Evolutionary conservation across 92 coral and sea anemone genomes (phyloP), one percentile per base, ranked within the genome.

Genomic region (Palythoa grandiflora): DNA sequence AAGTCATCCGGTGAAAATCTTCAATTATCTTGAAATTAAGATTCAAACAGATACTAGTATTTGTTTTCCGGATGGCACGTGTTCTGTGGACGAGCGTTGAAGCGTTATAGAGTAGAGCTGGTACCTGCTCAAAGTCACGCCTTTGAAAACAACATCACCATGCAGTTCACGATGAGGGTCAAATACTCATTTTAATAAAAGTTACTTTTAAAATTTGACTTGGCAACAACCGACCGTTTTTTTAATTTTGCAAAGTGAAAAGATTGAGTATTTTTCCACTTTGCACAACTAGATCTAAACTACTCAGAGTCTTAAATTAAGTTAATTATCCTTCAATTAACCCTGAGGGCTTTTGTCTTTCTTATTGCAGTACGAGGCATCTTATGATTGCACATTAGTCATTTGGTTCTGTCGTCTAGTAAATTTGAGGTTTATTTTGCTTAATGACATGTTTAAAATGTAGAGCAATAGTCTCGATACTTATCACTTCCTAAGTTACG

Each of bases 71-170:
- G 40, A 20, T 53, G 59, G 38, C 73, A 79, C 84, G 72, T 38
- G 70, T 21, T 57, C 66, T 38, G 73, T 61, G 3, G 37, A 50
- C 21, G 54, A 65, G 86, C 86, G 75, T n/a, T 40, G 86, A 48
- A 81, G 86, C 86, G 86, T 65, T 65, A 20, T 4, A 3, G 60
- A 19, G 15, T 20, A 1, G 59, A 9, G 11, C 86, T 19, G 86
- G 86, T 81, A 81, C 86, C 86, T 50, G 86, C 47, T 6, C 36
- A 12, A 61, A 47, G 75, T 81, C 63, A 65, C 75, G 73, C 86
- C 19, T 61, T 54, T 50, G 54, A 40, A 68, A 81, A 66, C 59
- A 65, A 80, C 38, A 47, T 13, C 59, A 75, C 75, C 19, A 28
- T 28, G 28, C 28, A 71, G 75, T 68, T 17, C 39, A 16, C 28